These are phyloP conservation scores for Zosterops lateralis DNA, from an alignment of 2,113 vertebrate species.

Conservation along the genomic window DNA sequence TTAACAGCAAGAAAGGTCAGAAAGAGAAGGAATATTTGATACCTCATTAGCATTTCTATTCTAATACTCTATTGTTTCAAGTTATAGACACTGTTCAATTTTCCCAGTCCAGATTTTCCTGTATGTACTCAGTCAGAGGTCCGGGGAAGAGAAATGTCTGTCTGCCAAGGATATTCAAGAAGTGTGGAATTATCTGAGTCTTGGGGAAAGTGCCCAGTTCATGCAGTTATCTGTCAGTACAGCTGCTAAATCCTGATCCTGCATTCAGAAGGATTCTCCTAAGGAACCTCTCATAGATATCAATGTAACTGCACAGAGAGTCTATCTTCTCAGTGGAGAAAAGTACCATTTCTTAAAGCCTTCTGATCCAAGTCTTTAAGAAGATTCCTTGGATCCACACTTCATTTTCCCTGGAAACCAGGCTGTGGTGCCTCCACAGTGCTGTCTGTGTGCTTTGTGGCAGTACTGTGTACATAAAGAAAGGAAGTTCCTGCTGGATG, in stretches of 20 bases:
- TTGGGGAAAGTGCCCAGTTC: not conserved
- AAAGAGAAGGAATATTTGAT: not conserved
- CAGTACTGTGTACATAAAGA: fast-evolving
- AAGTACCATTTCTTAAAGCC: not conserved
- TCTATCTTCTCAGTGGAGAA: not conserved
- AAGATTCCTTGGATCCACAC: not conserved
- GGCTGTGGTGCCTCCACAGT: not conserved
- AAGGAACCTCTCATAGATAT: not conserved
- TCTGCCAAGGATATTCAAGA: not conserved
- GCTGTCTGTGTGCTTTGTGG: not conserved
- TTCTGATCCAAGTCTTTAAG: not conserved
- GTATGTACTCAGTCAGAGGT: not conserved
- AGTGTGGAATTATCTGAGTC: not conserved
- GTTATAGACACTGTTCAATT: not conserved
- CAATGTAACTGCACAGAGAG: not conserved
- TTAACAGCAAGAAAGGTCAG: not conserved
- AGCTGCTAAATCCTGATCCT: not conserved
- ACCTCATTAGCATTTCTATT: not conserved
- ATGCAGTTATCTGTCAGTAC: not conserved
- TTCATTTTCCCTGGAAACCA: not conserved
- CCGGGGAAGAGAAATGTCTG: not conserved
- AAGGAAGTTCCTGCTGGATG: not conserved
- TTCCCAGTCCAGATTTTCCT: not conserved
- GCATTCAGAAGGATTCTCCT: not conserved
- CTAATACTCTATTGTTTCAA: not conserved